phyloP scores from a whole-genome alignment of 2,797 vertebrate species.

The Falco cherrug region DNA sequence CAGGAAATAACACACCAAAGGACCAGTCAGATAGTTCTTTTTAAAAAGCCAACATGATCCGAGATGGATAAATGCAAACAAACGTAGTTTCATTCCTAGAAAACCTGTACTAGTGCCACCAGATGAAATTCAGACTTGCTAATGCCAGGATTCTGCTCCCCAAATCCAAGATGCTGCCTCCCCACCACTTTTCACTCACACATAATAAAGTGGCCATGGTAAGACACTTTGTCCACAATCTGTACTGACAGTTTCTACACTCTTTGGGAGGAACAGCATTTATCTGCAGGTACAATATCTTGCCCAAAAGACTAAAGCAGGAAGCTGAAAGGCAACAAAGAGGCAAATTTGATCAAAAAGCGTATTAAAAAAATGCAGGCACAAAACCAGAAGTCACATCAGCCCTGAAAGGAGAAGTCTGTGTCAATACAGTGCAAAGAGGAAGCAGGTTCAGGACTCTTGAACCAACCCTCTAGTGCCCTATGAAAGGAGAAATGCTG shows the following conservation, averaged over 20 bases:
- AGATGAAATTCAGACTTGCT: neutral
- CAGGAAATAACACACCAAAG: neutral
- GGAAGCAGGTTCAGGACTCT: neutral
- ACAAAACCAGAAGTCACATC: neutral
- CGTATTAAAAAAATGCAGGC: neutral
- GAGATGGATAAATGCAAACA: neutral
- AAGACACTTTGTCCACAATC: neutral
- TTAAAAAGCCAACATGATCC: neutral
- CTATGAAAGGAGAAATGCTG: neutral
- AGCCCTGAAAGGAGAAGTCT: neutral
- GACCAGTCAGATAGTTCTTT: neutral
- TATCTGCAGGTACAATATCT: neutral
- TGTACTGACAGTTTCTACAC: neutral
- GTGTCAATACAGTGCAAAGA: neutral
- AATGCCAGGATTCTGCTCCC: neutral
- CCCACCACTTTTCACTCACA: neutral
- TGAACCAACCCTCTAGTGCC: neutral
- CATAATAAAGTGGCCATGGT: neutral
- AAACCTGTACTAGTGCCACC: neutral
- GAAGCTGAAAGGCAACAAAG: neutral
- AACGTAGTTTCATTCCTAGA: neutral
- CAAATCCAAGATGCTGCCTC: neutral
- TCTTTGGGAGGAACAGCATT: neutral
- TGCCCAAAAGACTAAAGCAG: neutral
- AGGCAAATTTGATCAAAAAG: neutral